Evolutionary conservation across 1,140 invertebrate genomes (phyloP).

Genomic region (Ericerus pela): DNA sequence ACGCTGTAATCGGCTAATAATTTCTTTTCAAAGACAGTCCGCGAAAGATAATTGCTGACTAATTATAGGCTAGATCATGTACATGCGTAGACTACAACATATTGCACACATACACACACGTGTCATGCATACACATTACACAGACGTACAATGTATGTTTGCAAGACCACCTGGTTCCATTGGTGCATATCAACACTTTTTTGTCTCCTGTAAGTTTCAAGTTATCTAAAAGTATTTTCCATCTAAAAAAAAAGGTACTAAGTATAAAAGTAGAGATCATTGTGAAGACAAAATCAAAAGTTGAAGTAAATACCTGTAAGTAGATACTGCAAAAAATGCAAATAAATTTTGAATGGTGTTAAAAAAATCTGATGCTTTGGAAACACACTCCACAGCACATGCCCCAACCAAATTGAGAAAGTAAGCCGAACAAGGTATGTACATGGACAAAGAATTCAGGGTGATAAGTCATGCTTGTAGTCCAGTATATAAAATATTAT

Average conservation of each 20-base stretch:
- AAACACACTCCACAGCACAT: slow-evolving; percentile 21
- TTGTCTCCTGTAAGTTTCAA: background rate
- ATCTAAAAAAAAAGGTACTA: no score
- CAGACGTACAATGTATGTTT: no score
- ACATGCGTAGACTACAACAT: background rate
- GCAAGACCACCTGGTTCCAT: slow-evolving; percentile 1
- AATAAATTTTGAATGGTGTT: background rate
- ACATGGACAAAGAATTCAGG: slow-evolving; percentile 22
- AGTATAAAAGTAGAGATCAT: no score
- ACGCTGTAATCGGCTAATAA: no score
- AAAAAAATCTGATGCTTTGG: slow-evolving; percentile 14
- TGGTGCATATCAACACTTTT: background rate
- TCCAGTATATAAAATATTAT: slow-evolving; percentile 9
- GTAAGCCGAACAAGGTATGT: slow-evolving; percentile 27
- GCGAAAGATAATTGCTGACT: background rate
- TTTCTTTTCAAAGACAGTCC: slow-evolving; percentile 2
- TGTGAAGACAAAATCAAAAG: background rate
- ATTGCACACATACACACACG: background rate
- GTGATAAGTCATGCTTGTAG: slow-evolving; percentile 9
- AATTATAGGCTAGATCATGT: background rate
- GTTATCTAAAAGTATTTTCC: background rate
- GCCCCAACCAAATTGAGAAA: slow-evolving; percentile 27
- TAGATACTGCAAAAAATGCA: background rate
- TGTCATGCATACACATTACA: no score
- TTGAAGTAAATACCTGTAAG: background rate